These are phyloP conservation scores for Dipodomys spectabilis DNA, from an alignment of 2,113 vertebrate genomes.

Conservation along the genomic window DNA sequence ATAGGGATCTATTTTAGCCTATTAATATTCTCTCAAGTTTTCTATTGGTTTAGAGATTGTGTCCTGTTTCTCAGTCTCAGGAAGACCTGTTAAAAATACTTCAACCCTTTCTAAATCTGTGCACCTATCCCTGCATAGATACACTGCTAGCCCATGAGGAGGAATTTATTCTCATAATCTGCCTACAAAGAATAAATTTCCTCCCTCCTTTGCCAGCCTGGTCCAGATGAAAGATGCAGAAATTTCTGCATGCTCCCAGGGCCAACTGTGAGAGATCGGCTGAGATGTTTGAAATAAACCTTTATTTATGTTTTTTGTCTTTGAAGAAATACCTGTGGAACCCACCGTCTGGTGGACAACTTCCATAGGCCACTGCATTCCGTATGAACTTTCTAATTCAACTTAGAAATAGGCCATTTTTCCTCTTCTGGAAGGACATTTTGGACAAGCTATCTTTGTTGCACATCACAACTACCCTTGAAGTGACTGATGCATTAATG, in stretches of 20 bases:
- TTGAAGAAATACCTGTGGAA: slow-evolving; percentile 41
- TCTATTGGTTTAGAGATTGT: not conserved
- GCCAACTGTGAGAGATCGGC: not conserved
- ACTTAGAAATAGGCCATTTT: not conserved
- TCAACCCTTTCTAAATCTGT: not conserved
- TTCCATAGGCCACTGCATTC: not conserved
- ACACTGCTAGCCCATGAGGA: not conserved
- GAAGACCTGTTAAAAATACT: not conserved
- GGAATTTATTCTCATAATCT: slow-evolving; percentile 2
- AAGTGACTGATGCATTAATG: not conserved
- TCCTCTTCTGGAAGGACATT: not conserved
- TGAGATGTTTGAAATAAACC: not conserved
- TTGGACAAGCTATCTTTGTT: not conserved
- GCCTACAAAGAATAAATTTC: not conserved
- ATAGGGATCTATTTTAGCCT: not conserved
- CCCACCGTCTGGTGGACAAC: not conserved
- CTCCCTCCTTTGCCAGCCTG: not conserved
- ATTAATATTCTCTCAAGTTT: not conserved
- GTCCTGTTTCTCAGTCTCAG: not conserved
- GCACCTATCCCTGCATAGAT: not conserved
- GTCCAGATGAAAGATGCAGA: not conserved
- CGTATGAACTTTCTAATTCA: not conserved
- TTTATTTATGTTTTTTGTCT: not conserved
- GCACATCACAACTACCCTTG: not conserved
- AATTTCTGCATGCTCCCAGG: not conserved